Percentiles rank a stretch among this genome's conserved stretches.
Evolutionary conservation across 2,797 vertebrate genomes (phyloP).

Genomic region (Myotis findleyi): DNA sequence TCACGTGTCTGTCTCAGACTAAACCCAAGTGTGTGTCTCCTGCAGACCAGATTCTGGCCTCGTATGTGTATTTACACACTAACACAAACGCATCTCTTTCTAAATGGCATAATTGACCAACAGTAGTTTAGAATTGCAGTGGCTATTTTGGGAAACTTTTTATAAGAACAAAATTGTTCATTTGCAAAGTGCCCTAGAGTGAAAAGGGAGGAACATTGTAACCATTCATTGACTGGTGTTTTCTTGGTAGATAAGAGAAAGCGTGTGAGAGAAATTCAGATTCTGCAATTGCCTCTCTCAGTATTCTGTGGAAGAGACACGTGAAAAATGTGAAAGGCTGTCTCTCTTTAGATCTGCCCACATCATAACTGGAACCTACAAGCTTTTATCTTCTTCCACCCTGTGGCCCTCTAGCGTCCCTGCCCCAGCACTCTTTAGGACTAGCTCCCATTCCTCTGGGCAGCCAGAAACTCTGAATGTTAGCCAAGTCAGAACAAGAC

Average conservation of each 20-base stretch:
- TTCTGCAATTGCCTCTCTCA: not conserved
- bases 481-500: not conserved
- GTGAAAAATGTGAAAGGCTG: not conserved
- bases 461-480: not conserved
- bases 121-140: not conserved
- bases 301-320: not conserved
- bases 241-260: not conserved
- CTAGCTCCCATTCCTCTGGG: not conserved
- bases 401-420: rapidly evolving
- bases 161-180: not conserved
- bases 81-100: not conserved
- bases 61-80: not conserved
- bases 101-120: not conserved
- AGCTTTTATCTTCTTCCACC: not conserved
- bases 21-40: not conserved
- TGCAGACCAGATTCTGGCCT: not conserved
- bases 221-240: not conserved
- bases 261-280: not conserved
- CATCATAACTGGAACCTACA: not conserved
- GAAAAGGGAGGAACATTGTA: not conserved
- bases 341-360: not conserved
- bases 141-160: not conserved
- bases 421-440: not conserved
- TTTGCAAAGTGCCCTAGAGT: not conserved
- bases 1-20: not conserved